Base-by-base conservation (phyloP, 2,797 vertebrate genomes). In the Scomberomorus guttatus region DNA sequence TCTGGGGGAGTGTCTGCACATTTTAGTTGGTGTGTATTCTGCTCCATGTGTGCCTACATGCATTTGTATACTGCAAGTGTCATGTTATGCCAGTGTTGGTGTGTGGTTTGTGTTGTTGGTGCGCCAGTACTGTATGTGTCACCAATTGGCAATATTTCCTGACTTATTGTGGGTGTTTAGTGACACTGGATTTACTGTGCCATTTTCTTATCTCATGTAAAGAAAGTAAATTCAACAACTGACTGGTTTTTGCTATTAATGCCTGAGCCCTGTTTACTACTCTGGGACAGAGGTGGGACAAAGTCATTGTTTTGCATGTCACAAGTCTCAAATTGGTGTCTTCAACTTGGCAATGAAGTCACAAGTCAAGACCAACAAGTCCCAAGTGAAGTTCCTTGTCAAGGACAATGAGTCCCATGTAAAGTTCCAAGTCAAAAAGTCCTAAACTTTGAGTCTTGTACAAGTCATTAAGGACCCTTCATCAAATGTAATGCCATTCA, bases 1-100 rank as follows among this genome's bases (percentile, higher is more conserved):
- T 62, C 62, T 76, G 62, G 64, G 62, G 48, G 62, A 51, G 61
- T 46, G 22, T 39, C 25, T 64, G 44, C 48, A 22, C 55, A 6
- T 62, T 57, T 60, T 13, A n/a, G n/a, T 44, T 34, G 7, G 51
- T 22, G 50, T 58, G 44, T 48, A 48, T 48, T 17, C 32, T 37
- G 46, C 62, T 75, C 24, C 2, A 12, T 20, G 22, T 63, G 57
- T 37, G 46, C 11, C 15, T 60, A 10, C 8, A 6, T 63, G 22
- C 27, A 25, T 54, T 18, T 25, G 20, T 20, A 5, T 5, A 4
- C 15, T 6, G 48, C 12, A 18, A 42, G 7, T 54, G 57, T 57
- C 42, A 54, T 1, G 1, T 51, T 39, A 20, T 61, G 68, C 57
- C 64, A 66, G 24, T 32, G 56, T 39, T 17, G 22, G 17, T 77